Conservation (phyloP, 2,113 vertebrate genomes). For the Colius striatus region DNA sequence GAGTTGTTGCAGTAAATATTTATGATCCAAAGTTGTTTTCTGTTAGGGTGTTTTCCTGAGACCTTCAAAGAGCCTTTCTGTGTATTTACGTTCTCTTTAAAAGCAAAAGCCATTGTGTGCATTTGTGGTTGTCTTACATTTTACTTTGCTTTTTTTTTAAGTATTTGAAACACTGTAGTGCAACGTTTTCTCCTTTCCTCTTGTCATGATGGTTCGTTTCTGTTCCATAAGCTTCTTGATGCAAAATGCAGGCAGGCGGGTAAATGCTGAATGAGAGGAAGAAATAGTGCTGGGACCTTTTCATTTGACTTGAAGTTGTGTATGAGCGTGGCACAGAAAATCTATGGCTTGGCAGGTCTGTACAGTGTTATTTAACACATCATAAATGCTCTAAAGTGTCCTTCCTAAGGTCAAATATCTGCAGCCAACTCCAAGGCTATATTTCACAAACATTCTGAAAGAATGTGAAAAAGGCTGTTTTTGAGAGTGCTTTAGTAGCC, state of each 20-base stretch:
- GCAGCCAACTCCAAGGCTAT: neutral
- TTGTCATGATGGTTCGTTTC: neutral
- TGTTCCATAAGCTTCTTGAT: neutral
- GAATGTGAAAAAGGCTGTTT: neutral
- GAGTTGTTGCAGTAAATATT: neutral
- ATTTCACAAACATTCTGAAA: neutral
- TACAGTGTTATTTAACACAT: constrained; percentile 12
- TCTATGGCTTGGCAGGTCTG: neutral
- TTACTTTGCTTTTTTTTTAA: too few species aligned
- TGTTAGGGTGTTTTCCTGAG: neutral
- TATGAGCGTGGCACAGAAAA: neutral
- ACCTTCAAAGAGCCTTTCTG: neutral
- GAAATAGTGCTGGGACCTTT: neutral
- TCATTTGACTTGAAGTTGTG: neutral
- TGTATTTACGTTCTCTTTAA: neutral
- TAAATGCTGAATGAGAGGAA: neutral
- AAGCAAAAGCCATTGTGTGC: neutral
- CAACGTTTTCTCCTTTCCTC: neutral
- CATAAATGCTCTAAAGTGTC: neutral
- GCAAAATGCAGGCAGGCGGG: neutral
- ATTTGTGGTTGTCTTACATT: neutral
- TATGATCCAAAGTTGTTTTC: neutral
- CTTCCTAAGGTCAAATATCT: constrained; percentile 30
- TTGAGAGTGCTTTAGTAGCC: neutral
- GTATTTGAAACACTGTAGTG: neutral